These are phyloP conservation scores for Oophaga sylvatica DNA, from an alignment of 2,797 vertebrate genomes.

Conservation along the genomic window DNA sequence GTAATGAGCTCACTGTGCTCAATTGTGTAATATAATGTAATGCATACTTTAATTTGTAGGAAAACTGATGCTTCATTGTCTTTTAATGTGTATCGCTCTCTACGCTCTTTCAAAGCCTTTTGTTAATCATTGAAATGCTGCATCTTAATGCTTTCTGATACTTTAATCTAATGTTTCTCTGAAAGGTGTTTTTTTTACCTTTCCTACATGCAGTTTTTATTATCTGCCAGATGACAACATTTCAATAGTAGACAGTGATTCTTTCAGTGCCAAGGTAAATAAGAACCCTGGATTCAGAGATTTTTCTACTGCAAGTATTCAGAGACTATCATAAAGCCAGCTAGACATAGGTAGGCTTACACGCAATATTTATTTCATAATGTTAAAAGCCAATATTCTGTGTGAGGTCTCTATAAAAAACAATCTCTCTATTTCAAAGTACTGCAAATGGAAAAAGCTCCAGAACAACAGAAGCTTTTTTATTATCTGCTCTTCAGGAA, in stretches of 20 bases:
- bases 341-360: constrained; percentile 30
- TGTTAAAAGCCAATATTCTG: constrained; percentile 1
- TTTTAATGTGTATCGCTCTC: constrained; percentile 31
- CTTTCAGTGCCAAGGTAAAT: constrained; percentile 28
- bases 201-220: constrained; percentile 37
- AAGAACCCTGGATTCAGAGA: constrained; percentile 25
- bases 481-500: background rate
- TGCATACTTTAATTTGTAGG: constrained; percentile 41
- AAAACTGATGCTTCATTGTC: constrained; percentile 41
- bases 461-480: background rate
- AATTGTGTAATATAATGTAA: constrained; percentile 33
- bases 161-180: constrained; percentile 50
- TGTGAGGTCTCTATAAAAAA: background rate
- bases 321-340: constrained; percentile 24
- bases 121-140: constrained; percentile 50
- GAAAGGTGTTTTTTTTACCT: constrained; percentile 27
- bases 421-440: background rate
- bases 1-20: constrained; percentile 26
- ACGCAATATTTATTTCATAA: constrained; percentile 28
- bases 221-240: constrained; percentile 49
- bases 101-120: constrained; percentile 36
- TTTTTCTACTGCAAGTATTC: background rate
- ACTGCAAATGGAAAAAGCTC: background rate
- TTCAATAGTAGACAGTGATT: constrained; percentile 31
- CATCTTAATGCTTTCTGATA: constrained; percentile 46